Percentiles rank a stretch among this genome's conserved stretches.
Conservation (phyloP, 2,797 vertebrate species). For the Sebastes flavidus region DNA sequence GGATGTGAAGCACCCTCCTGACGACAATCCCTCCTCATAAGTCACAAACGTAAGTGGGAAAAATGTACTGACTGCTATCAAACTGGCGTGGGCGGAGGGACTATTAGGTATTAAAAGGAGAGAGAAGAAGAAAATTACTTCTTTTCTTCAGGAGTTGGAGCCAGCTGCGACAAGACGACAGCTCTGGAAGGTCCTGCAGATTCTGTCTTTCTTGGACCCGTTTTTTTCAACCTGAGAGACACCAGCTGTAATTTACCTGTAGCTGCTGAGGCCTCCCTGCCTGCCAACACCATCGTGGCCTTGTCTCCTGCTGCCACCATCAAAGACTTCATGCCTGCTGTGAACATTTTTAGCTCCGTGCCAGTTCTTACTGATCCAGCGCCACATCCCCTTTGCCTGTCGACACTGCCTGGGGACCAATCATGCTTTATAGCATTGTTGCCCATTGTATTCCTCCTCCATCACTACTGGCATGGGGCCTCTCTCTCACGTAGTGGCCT, state of each 20-base stretch:
- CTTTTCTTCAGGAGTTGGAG: not conserved
- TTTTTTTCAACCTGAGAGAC: constrained; percentile 13
- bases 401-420: not conserved
- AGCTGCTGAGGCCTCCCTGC: constrained; percentile 16
- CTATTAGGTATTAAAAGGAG: constrained; percentile 3
- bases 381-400: not conserved
- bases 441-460: not conserved
- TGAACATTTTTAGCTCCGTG: constrained; percentile 39
- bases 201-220: not conserved
- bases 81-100: not conserved
- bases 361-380: constrained; percentile 14
- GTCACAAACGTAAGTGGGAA: not conserved
- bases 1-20: constrained; percentile 26
- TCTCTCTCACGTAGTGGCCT: not conserved
- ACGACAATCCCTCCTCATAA: constrained; percentile 18
- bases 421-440: not conserved
- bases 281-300: constrained; percentile 7
- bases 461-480: not conserved
- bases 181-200: constrained; percentile 6
- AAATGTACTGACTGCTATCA: constrained; percentile 1
- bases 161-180: not conserved
- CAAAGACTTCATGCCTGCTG: constrained; percentile 33
- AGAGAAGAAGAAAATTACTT: not conserved
- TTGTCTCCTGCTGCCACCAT: constrained; percentile 33
- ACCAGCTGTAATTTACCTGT: constrained; percentile 38